Conservation (phyloP, 2,113 vertebrate species). For the Lota lota region DNA sequence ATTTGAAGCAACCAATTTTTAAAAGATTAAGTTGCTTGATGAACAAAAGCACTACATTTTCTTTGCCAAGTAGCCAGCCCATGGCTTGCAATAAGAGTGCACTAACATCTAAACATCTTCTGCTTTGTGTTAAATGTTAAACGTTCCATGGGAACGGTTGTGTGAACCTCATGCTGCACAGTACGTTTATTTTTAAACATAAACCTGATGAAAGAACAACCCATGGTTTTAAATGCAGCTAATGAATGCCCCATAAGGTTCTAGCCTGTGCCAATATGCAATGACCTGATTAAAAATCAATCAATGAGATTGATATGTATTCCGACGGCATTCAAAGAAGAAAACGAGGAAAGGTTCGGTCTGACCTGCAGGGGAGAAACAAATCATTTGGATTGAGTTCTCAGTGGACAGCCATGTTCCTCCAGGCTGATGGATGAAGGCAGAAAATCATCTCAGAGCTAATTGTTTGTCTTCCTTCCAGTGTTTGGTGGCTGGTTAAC, state of each 20-base stretch:
- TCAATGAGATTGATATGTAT: neutral
- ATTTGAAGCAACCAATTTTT: no score
- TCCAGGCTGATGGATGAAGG: slow-evolving; percentile 17
- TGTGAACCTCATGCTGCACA: no score
- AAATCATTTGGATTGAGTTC: slow-evolving; percentile 14
- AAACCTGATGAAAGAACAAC: no score
- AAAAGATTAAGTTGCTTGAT: no score
- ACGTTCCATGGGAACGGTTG: no score
- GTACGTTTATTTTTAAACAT: no score
- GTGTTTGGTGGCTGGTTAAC: slow-evolving; percentile 8
- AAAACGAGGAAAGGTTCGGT: slow-evolving; percentile 20
- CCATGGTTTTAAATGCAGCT: no score
- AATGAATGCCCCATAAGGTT: neutral
- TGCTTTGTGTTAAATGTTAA: no score
- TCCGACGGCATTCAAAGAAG: neutral
- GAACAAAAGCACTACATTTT: no score
- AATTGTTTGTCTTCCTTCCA: slow-evolving; percentile 33
- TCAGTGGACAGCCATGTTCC: slow-evolving; percentile 1
- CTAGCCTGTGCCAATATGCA: neutral
- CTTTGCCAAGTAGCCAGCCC: no score
- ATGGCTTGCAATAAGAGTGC: no score
- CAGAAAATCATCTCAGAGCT: slow-evolving; percentile 15
- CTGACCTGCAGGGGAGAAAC: neutral
- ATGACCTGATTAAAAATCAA: slow-evolving; percentile 24
- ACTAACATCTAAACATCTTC: no score